Conservation (phyloP, 2,888 invertebrate species). For the Tetragonula carbonaria region DNA sequence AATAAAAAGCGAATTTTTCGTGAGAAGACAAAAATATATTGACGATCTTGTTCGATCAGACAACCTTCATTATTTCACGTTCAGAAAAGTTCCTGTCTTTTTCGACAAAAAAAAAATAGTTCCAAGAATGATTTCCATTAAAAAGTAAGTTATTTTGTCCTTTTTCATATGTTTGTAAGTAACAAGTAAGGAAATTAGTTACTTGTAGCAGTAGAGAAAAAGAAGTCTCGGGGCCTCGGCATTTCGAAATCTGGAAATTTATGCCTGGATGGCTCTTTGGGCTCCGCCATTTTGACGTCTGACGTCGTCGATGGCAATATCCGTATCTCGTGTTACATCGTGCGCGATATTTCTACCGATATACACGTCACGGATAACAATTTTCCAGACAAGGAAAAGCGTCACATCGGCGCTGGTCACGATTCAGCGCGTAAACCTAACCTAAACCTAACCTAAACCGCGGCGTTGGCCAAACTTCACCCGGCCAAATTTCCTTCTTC, state of each 20-base stretch:
- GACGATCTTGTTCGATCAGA: too few relatives aligned
- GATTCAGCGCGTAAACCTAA: slow-evolving; percentile 24
- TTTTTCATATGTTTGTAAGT: too few relatives aligned
- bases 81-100: too few relatives aligned
- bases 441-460: neutral
- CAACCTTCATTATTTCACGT: too few relatives aligned
- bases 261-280: neutral
- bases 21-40: too few relatives aligned
- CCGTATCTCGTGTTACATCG: slow-evolving; percentile 7
- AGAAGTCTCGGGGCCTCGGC: neutral
- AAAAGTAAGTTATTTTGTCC: too few relatives aligned
- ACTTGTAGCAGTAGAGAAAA: neutral
- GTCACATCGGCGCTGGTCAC: slow-evolving; percentile 26
- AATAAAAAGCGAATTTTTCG: too few relatives aligned
- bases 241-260: slow-evolving; percentile 12
- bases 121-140: too few relatives aligned
- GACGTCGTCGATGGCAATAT: slow-evolving; percentile 19
- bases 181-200: too few relatives aligned
- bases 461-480: neutral
- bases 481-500: slow-evolving; percentile 2
- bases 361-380: slow-evolving; percentile 37
- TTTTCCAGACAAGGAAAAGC: slow-evolving; percentile 8
- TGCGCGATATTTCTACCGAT: slow-evolving; percentile 34
- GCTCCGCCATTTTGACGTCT: neutral
- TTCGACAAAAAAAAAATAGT: too few relatives aligned